Evolutionary conservation across 2,113 vertebrate genomes (phyloP), one percentile per base, ranked within the genome.

Genomic region (Tyrannus savana): DNA sequence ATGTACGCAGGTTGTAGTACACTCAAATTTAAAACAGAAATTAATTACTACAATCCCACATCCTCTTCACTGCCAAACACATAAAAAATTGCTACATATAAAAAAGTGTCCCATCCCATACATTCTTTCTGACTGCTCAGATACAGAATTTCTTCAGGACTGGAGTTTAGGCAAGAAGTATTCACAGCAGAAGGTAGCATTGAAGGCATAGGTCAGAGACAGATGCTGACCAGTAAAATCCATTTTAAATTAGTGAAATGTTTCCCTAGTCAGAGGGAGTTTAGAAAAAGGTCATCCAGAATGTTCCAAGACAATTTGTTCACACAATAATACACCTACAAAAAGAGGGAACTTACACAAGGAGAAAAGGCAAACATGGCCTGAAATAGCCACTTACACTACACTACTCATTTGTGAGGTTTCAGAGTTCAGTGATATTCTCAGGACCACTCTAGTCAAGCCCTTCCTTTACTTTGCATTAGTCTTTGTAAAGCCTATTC

Each of bases 211-310:
- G 95, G 92, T 96, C 95, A 97, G 87, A 98, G 97, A 88, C 94
- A 98, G 98, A 97, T 95, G 96, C 95, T 97, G 98, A 98, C 98
- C 98, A 98, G 97, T 97, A 98, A 98, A 98, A 95, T 98, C 96
- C 75, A 84, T 97, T 96, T 90, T 89, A 96, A 96, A 94, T 95
- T 83, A 97, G 94, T 95, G 87, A 96, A 91, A 95, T 95, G 92
- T 96, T 96, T 96, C 94, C 95, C 95, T 97, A 94, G 95, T 80
- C 86, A 88, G 78, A 94, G 94, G 96, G 88, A 97, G 87, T 93
- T 94, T 97, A 97, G 95, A 96, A 98, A 97, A 97, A 97, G 77
- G 85, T 91, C 88, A 90, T 78, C 78, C 94, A 93, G 95, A 95
- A 94, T 91, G 85, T 92, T 91, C 83, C 88, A 96, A 92, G 97